These are phyloP conservation scores for Poeciliopsis retropinna DNA, from an alignment of 2,113 vertebrate species.

Conservation along the genomic window DNA sequence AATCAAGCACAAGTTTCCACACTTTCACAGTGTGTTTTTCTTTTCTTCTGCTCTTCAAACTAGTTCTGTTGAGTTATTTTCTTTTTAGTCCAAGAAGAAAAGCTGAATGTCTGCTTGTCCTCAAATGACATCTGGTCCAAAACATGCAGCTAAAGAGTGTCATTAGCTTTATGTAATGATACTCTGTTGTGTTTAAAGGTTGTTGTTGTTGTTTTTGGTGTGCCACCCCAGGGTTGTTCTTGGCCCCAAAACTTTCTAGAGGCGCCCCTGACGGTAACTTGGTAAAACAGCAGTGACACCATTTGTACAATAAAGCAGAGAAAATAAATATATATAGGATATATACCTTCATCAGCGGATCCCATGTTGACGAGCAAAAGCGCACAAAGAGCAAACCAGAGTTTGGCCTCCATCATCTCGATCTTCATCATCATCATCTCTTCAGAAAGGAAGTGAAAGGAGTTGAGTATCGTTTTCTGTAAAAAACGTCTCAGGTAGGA, in stretches of 20 bases:
- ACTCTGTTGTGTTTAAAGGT: no score
- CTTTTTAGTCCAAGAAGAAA: no score
- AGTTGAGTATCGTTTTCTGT: conserved; percentile 1
- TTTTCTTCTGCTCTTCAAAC: no score
- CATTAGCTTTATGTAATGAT: no score
- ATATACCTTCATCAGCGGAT: conserved; percentile 57
- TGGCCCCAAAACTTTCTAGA: neutral
- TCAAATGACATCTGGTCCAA: no score
- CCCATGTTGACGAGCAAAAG: conserved; percentile 58
- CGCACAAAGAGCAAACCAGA: conserved; percentile 55
- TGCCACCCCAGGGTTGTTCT: neutral
- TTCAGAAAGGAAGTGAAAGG: conserved; percentile 7
- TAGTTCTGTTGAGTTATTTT: no score
- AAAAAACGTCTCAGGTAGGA: neutral
- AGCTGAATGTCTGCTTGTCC: no score
- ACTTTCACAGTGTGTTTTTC: no score
- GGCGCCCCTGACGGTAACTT: neutral
- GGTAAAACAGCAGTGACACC: neutral
- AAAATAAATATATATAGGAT: neutral
- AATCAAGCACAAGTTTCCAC: no score
- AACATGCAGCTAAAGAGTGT: no score
- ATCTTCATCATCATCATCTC: neutral
- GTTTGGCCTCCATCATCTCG: conserved; percentile 66
- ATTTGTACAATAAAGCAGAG: neutral
- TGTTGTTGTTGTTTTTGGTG: neutral